Base-by-base conservation (phyloP, 1,140 invertebrate genomes). In the Caenorhabditis briggsae region DNA sequence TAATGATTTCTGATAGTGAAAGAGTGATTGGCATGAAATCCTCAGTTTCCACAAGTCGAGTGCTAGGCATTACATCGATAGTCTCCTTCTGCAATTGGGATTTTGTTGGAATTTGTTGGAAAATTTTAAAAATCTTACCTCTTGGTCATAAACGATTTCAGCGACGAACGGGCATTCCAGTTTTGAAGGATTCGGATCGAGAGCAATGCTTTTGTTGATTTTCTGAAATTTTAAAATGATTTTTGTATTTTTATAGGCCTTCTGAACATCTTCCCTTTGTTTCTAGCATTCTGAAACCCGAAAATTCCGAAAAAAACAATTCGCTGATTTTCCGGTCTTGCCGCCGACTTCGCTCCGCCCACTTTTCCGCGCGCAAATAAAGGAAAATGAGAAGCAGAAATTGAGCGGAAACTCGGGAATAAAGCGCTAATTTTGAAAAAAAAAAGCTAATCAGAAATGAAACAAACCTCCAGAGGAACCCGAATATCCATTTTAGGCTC, bases 1-100 rank as follows among this genome's bases (percentile, higher is more conserved):
- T 53, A 50, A 90, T 61, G n/a, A 89, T 61, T 55, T 91, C 87
- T 23, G 90, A 91, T 5, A 89, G 86, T 8, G 89, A 87, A 11
- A 91, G n/a, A 78, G 46, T 78, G 43, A 78, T 50, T 5, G 46
- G 70, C 46, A 50, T 85, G 18, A 83, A 84, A 58, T 91, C 88
- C 20, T 90, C n/a, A 25, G 86, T 61, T 18, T 89, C 43, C 5
- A 84, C 85, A n/a, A 91, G 82, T 5, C 87, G 89, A 18, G 82
- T 78, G 23, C 90, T 85, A 11, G 83, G 20, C 6, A 90, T 56
- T 41, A 90, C 43, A 43, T 91, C 50, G 5, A 90, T 61, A 2
- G 12, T n/a, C 12, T 64, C 83, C 5, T 20, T 56, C 84, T 85
- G 82, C 8, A 84, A 84, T 65, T 53, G 16, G 48, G 2, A 82